phyloP scores from a whole-genome alignment of 1,140 invertebrate species.

The Microvelia longipes region DNA sequence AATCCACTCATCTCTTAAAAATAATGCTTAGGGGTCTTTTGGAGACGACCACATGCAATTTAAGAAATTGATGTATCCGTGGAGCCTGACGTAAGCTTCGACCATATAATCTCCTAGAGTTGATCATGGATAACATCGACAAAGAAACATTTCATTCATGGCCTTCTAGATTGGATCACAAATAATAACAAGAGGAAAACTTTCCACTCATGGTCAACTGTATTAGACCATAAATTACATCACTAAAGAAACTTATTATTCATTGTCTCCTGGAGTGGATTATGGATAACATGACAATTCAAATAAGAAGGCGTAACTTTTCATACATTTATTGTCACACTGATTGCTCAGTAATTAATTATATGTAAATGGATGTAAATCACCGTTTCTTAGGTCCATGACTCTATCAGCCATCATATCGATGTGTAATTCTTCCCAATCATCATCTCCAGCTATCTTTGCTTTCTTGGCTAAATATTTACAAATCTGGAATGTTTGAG shows the following conservation, averaged over 20 bases:
- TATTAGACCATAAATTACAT: neutral
- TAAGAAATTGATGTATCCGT: too few relatives aligned
- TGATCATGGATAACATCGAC: too few relatives aligned
- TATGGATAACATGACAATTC: neutral
- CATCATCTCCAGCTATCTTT: neutral
- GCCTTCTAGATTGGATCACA: too few relatives aligned
- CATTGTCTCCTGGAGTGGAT: slow-evolving; percentile 17
- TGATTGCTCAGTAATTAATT: neutral
- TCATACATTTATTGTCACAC: neutral
- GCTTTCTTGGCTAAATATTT: neutral
- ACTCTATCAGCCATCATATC: neutral
- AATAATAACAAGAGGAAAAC: neutral
- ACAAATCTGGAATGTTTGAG: neutral
- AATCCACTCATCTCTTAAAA: too few relatives aligned
- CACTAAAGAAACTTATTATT: slow-evolving; percentile 7
- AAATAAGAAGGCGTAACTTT: neutral
- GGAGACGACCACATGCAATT: too few relatives aligned
- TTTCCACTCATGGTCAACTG: neutral
- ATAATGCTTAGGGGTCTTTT: too few relatives aligned
- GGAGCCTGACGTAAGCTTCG: too few relatives aligned
- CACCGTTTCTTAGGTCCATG: neutral
- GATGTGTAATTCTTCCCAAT: slow-evolving; percentile 1
- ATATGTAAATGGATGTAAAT: neutral
- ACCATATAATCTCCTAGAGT: too few relatives aligned
- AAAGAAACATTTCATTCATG: too few relatives aligned